phyloP scores from a whole-genome alignment of 2,888 invertebrate genomes.

The Thymelicus acteon region DNA sequence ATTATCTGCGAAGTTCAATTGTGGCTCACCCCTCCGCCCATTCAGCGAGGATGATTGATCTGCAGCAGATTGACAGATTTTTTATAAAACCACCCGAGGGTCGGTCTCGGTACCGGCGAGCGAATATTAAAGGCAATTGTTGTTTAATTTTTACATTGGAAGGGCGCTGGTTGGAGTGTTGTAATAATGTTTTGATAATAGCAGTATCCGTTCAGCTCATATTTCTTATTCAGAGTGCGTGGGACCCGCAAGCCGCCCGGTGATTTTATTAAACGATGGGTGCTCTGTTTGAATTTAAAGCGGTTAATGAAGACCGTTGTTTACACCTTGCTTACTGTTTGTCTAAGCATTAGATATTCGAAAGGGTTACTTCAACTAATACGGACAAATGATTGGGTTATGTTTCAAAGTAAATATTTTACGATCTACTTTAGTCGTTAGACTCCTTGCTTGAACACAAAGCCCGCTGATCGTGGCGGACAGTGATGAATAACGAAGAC shows the following conservation, averaged over 20 bases:
- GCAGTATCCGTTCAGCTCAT: conserved; percentile 82
- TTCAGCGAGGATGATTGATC: conserved; percentile 83
- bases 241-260: conserved; percentile 60
- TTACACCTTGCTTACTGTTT: conserved; percentile 64
- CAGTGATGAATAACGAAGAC: too few species aligned
- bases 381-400: not conserved
- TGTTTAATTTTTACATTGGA: conserved; percentile 83
- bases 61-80: conserved; percentile 83
- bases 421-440: not conserved
- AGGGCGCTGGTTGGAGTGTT: conserved; percentile 82
- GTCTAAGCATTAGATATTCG: conserved; percentile 41
- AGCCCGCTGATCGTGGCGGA: too few species aligned
- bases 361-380: conserved; percentile 15
- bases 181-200: conserved; percentile 85
- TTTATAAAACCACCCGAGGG: conserved; percentile 77
- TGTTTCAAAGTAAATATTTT: conserved; percentile 4
- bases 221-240: conserved; percentile 84
- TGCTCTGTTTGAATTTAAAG: conserved; percentile 67
- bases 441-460: too few species aligned
- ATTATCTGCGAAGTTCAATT: conserved; percentile 79
- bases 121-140: conserved; percentile 85
- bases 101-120: conserved; percentile 71
- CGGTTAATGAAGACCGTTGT: conserved; percentile 58
- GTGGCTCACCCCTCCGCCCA: conserved; percentile 76
- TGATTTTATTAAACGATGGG: conserved; percentile 56